Conservation (phyloP, 2,888 invertebrate genomes). For the Conomelus anceps region DNA sequence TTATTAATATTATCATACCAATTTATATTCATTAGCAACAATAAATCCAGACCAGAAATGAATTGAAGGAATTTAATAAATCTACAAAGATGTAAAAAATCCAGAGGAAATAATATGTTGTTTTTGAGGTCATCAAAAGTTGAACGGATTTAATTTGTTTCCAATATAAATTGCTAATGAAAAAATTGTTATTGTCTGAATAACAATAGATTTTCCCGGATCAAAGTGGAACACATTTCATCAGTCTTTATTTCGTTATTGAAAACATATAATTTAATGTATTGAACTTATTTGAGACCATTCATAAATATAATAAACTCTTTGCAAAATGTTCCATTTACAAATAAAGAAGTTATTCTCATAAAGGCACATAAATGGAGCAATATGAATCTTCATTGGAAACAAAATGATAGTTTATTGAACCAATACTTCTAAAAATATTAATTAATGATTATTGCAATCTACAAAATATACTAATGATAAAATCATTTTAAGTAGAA, state of each 20-base stretch:
- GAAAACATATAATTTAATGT: not conserved
- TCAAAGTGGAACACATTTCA: not conserved
- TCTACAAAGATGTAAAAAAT: not conserved
- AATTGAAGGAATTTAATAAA: too few species aligned
- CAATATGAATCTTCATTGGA: not conserved
- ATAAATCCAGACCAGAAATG: not conserved
- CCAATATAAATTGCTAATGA: not conserved
- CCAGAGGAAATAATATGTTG: not conserved
- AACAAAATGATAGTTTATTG: not conserved
- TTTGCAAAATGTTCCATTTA: not conserved
- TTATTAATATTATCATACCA: not conserved
- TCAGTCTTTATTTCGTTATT: not conserved
- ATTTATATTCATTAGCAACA: not conserved
- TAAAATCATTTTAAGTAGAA: not conserved
- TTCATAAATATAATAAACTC: not conserved
- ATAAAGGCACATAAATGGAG: not conserved
- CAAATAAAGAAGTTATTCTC: not conserved
- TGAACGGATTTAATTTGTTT: not conserved
- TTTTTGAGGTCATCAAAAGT: not conserved
- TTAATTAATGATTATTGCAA: not conserved
- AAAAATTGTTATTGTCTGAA: not conserved
- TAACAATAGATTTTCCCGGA: not conserved
- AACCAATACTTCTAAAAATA: not conserved
- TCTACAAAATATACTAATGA: not conserved
- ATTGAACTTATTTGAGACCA: not conserved